phyloP scores from a whole-genome alignment of 2,888 invertebrate species.

The Thymelicus sylvestris region DNA sequence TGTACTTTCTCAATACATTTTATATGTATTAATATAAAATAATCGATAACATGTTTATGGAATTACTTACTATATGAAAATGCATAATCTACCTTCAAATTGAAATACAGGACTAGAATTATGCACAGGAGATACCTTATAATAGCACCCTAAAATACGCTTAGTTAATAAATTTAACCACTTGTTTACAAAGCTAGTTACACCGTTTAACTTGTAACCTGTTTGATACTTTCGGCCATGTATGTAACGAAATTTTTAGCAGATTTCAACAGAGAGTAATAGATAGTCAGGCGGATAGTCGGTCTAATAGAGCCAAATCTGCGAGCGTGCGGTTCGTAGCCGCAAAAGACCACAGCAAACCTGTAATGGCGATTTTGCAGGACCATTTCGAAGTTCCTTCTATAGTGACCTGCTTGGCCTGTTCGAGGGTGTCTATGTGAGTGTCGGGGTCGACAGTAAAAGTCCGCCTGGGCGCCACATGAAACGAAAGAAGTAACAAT shows the following conservation, averaged over 20 bases:
- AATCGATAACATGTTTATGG: not conserved
- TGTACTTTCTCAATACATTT: not conserved
- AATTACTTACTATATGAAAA: conserved; percentile 9
- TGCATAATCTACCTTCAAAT: conserved; percentile 14
- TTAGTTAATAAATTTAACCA: conserved; percentile 25
- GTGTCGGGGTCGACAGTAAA: conserved; percentile 98
- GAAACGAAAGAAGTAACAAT: conserved; percentile 78
- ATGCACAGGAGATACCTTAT: not conserved
- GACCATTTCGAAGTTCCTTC: conserved; percentile 99
- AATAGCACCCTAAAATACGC: not conserved
- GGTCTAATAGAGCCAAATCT: conserved; percentile 82
- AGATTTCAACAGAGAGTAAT: conserved; percentile 72
- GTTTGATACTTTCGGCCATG: conserved; percentile 9
- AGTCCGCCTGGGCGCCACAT: conserved; percentile 92
- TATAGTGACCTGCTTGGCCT: conserved; percentile 98
- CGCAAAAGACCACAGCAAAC: conserved; percentile 88
- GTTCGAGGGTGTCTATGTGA: conserved; percentile 98
- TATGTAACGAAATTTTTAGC: conserved; percentile 52
- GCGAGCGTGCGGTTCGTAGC: conserved; percentile 82
- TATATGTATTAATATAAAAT: not conserved
- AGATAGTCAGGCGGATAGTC: conserved; percentile 79
- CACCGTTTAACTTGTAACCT: not conserved
- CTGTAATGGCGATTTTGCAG: conserved; percentile 99
- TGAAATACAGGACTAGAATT: conserved; percentile 7
- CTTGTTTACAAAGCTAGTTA: conserved; percentile 16